phyloP scores from a whole-genome alignment of 2,888 invertebrate genomes.

The Stenichneumon culpator region DNA sequence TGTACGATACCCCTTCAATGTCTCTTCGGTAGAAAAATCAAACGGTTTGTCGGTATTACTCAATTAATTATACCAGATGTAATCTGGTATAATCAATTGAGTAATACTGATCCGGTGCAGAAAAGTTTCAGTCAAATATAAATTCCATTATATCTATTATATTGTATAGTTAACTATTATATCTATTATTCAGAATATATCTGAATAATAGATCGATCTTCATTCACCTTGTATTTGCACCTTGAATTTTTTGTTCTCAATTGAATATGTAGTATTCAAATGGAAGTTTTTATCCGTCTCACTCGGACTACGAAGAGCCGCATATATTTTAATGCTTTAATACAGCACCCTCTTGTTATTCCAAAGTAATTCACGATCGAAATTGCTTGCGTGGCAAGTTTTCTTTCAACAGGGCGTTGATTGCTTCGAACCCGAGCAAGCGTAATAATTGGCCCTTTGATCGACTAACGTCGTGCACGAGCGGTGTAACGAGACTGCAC shows the following conservation, averaged over 20 bases:
- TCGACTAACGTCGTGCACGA: background rate
- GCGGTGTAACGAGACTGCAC: background rate
- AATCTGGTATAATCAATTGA: no score
- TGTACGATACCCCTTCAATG: no score
- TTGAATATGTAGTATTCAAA: background rate
- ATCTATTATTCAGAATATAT: no score
- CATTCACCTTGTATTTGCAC: background rate
- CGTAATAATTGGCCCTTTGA: slow-evolving; percentile 21
- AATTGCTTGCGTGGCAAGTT: background rate
- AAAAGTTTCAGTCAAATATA: no score
- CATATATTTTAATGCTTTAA: background rate
- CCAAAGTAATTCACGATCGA: background rate
- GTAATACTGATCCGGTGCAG: no score
- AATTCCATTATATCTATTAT: no score
- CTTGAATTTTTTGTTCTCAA: no score
- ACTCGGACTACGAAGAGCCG: background rate
- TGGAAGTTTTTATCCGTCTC: background rate
- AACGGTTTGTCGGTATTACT: no score
- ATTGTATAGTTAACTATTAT: no score
- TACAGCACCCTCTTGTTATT: background rate
- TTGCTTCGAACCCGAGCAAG: background rate
- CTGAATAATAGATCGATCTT: background rate
- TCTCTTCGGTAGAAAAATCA: no score
- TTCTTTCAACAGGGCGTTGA: background rate
- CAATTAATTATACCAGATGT: no score